Evolutionary conservation across 1,140 invertebrate genomes (phyloP).

Genomic region (Lasaia peninsularis): DNA sequence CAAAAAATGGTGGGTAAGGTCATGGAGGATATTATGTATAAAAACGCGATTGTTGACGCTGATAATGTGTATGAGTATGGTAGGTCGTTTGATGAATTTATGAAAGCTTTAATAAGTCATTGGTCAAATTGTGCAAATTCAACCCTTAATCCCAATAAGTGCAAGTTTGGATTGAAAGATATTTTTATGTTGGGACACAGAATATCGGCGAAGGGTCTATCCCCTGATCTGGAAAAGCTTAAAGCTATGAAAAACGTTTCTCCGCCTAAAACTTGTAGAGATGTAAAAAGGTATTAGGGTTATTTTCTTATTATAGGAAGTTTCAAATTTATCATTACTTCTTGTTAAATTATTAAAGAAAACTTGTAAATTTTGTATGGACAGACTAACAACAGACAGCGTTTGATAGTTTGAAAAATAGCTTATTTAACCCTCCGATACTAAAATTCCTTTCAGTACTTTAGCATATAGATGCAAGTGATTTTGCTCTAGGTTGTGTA

Average conservation of each 20-base stretch:
- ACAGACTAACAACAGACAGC: too few relatives aligned
- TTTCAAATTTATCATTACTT: not conserved
- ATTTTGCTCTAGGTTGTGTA: too few relatives aligned
- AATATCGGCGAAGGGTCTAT: not conserved
- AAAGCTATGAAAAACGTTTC: not conserved
- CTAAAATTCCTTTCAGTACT: too few relatives aligned
- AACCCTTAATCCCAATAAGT: not conserved
- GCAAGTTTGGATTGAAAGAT: not conserved
- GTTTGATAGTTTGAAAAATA: too few relatives aligned
- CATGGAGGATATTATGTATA: too few relatives aligned
- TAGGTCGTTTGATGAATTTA: not conserved
- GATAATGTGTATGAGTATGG: not conserved
- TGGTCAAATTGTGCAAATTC: not conserved
- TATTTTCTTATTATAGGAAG: conserved; percentile 12
- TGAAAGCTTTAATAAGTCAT: not conserved
- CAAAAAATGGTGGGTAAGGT: too few relatives aligned
- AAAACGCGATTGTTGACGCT: too few relatives aligned
- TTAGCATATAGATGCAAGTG: too few relatives aligned
- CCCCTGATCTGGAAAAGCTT: not conserved
- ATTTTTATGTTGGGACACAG: not conserved
- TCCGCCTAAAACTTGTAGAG: not conserved
- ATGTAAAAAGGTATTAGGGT: not conserved
- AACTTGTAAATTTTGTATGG: not conserved
- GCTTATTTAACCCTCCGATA: too few relatives aligned
- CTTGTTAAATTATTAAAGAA: not conserved